These are phyloP conservation scores for Asarcornis scutulata DNA, from an alignment of 2,113 vertebrate species.

Conservation along the genomic window DNA sequence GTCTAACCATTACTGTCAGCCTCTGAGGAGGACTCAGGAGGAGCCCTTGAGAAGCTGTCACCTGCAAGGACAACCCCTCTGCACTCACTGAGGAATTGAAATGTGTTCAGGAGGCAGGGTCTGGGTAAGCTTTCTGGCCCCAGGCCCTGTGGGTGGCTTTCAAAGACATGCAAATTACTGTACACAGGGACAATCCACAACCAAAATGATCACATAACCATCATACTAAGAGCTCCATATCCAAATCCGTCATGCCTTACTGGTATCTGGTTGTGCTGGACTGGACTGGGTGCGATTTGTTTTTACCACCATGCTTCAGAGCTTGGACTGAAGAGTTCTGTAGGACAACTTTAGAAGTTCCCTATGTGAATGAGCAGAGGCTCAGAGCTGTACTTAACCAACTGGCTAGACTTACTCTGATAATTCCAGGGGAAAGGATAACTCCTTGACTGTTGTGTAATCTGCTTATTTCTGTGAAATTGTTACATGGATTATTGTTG, in stretches of 20 bases:
- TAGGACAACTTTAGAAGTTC: background rate
- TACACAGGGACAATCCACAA: background rate
- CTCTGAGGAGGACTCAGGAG: background rate
- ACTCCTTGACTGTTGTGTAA: background rate
- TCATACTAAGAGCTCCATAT: fast-evolving
- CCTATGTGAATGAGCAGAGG: background rate
- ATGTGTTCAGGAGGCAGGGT: background rate
- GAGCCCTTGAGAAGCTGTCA: background rate
- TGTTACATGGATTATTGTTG: background rate
- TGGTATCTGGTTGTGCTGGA: background rate
- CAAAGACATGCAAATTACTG: background rate
- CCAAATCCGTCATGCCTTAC: background rate
- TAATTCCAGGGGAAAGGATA: background rate
- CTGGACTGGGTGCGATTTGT: background rate
- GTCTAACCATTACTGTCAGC: background rate
- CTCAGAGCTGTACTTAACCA: background rate
- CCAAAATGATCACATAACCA: background rate
- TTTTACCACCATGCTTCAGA: background rate
- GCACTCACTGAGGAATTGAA: background rate
- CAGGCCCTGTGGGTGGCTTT: background rate
- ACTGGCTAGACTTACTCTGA: background rate
- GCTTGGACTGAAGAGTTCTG: background rate
- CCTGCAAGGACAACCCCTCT: background rate
- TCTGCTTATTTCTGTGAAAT: background rate
- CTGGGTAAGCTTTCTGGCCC: background rate